Evolutionary conservation across 2,113 vertebrate species (phyloP), one percentile per base, ranked within the genome.

Genomic region (Mormyrus iriodes): DNA sequence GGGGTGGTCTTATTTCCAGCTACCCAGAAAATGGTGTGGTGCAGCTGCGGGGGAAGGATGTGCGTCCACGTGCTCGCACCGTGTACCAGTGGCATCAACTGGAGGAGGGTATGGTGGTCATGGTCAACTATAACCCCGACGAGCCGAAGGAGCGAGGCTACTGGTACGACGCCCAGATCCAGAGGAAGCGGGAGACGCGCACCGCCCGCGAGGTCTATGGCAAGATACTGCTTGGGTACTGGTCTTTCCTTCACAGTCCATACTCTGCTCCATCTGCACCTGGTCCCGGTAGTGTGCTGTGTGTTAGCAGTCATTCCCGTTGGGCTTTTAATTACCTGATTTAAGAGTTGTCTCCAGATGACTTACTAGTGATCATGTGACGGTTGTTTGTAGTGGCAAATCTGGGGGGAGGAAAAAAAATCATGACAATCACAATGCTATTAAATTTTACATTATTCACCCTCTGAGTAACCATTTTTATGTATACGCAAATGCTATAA

Each of bases 91-190:
- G 98, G 98, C 96, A 98, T 53, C 96, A 99, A 89, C 94, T 99
- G 87, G 96, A 97, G 88, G 92, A 95, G 2, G 98, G 97, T 15
- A 97, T 98, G 93, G 92, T 97, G 35, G 97, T 99, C 19, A 99
- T 99, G 98, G 95, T 99, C 44, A 99, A 99, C 95, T 99, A 97
- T 91, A 99, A 99, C 90, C 96, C 97, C 0, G 98, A 99, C 3
- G 97, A 98, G 0, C 97, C 97, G 2, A 97, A 96, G 88, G 98
- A 99, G 89, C 96, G 98, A 0, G 98, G 98, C 0, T 99, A 98
- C 94, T 99, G 98, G 98, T 99, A 99, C 0, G 98, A 99, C 0
- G 98, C 97, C 0, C 95, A 97, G 94, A 98, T 99, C 90, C 94
- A 97, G 93, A 96, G 93, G 44, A 99, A 97, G 91, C 95, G 96